These are phyloP conservation scores for Zaprionus vittiger DNA, from an alignment of 1,140 invertebrate genomes.

Conservation along the genomic window DNA sequence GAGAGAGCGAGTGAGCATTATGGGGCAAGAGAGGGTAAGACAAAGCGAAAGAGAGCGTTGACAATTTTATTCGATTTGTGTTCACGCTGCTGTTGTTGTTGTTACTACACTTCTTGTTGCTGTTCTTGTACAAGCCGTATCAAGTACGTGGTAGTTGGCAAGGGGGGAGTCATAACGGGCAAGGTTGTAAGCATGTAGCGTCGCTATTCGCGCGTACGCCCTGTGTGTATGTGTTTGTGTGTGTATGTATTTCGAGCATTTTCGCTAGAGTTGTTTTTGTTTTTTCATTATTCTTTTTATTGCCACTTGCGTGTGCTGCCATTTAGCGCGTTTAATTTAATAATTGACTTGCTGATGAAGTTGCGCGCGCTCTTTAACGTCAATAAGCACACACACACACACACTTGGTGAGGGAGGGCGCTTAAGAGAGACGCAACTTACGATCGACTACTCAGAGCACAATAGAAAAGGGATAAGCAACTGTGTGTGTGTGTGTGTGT, in stretches of 20 bases:
- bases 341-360: constrained; percentile 79
- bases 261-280: constrained; percentile 47
- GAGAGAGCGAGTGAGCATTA: constrained; percentile 22
- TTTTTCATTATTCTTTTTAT: constrained; percentile 70
- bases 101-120: constrained; percentile 32
- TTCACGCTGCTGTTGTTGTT: constrained; percentile 20
- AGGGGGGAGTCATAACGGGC: constrained; percentile 55
- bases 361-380: constrained; percentile 52
- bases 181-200: constrained; percentile 73
- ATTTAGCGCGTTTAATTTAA: constrained; percentile 83
- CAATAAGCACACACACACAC: constrained; percentile 2
- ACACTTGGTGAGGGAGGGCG: background rate
- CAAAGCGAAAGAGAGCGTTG: constrained; percentile 30
- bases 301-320: constrained; percentile 79
- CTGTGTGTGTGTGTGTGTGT: background rate
- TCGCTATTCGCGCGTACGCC: constrained; percentile 25
- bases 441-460: background rate
- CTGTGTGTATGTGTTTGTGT: constrained; percentile 39
- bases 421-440: background rate
- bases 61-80: constrained; percentile 70
- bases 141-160: constrained; percentile 6
- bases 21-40: constrained; percentile 11
- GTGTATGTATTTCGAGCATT: constrained; percentile 37
- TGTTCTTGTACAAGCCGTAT: constrained; percentile 32
- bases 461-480: background rate